Conservation (phyloP, 2,888 invertebrate genomes). For the Zaprionus obscuricornis region DNA sequence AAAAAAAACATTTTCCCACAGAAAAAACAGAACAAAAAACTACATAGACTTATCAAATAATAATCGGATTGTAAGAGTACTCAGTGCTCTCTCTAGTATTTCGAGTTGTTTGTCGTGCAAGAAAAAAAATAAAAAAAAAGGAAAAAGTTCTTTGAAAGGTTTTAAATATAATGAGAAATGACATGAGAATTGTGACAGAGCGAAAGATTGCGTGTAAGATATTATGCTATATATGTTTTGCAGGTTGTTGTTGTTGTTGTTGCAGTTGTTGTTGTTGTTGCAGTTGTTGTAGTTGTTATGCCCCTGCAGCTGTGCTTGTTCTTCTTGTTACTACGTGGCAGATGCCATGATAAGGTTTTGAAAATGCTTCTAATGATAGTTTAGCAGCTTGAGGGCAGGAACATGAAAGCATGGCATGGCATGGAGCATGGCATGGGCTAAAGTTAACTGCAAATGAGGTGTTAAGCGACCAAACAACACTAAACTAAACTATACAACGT, state of each 20-base stretch:
- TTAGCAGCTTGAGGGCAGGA: conserved; percentile 9
- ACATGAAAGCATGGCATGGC: conserved; percentile 2
- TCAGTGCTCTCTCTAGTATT: conserved; percentile 17
- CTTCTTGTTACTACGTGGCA: conserved; percentile 36
- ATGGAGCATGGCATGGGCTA: neutral
- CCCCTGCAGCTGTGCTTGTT: neutral
- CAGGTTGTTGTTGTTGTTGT: conserved; percentile 5
- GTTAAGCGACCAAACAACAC: conserved; percentile 65
- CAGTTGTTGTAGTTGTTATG: conserved; percentile 22
- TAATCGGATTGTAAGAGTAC: conserved; percentile 46
- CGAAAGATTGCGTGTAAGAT: conserved; percentile 60
- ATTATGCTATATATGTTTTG: too few relatives aligned
- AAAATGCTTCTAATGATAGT: conserved; percentile 45
- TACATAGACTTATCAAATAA: conserved; percentile 36
- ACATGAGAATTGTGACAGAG: conserved; percentile 60
- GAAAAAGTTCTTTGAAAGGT: conserved; percentile 41
- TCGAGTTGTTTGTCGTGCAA: conserved; percentile 20
- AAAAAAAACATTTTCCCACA: conserved; percentile 46
- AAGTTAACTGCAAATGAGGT: conserved; percentile 58
- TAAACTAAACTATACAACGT: conserved; percentile 48
- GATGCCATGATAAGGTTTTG: conserved; percentile 39
- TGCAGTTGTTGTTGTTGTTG: neutral
- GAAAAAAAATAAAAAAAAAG: neutral
- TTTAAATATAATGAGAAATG: conserved; percentile 22
- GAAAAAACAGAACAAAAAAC: neutral